Conservation (phyloP, 2,797 vertebrate genomes). For the Salmo trutta region DNA sequence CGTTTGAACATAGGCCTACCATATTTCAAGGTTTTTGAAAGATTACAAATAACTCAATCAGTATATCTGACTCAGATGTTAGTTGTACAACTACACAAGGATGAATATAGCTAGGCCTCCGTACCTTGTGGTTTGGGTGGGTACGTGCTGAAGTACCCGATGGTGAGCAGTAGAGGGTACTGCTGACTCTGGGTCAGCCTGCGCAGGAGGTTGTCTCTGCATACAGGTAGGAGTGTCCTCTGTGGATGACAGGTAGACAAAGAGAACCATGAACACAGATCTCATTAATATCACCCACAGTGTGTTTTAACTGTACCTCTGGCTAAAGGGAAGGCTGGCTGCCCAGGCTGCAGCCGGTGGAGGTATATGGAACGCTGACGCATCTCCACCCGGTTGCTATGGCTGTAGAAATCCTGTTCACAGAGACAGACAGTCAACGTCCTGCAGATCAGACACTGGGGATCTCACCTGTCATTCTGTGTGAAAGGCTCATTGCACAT, state of each 20-base stretch:
- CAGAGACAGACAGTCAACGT: neutral
- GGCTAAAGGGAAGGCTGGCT: constrained; percentile 77
- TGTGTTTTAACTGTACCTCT: constrained; percentile 63
- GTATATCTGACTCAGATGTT: too few relatives aligned
- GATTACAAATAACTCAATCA: too few relatives aligned
- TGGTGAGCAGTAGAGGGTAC: constrained; percentile 74
- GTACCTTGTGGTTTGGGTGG: constrained; percentile 82
- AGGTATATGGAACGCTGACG: constrained; percentile 76
- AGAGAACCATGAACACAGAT: neutral
- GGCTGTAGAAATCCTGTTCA: constrained; percentile 88
- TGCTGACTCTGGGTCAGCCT: constrained; percentile 41
- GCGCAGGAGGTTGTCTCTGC: constrained; percentile 77
- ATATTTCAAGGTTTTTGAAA: too few relatives aligned
- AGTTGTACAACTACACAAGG: too few relatives aligned
- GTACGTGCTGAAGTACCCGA: constrained; percentile 80
- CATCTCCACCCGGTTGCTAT: constrained; percentile 91
- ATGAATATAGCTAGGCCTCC: neutral
- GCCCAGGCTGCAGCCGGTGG: constrained; percentile 78
- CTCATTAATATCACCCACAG: neutral
- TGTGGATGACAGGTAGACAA: constrained; percentile 34
- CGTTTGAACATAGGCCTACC: too few relatives aligned
- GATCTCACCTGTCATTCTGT: neutral
- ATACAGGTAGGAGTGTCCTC: constrained; percentile 79
- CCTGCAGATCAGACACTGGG: neutral
- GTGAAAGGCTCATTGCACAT: neutral